Percentiles rank a stretch among this genome's conserved stretches.
Conservation (phyloP, 2,888 invertebrate genomes). For the Osmoderma eremita region DNA sequence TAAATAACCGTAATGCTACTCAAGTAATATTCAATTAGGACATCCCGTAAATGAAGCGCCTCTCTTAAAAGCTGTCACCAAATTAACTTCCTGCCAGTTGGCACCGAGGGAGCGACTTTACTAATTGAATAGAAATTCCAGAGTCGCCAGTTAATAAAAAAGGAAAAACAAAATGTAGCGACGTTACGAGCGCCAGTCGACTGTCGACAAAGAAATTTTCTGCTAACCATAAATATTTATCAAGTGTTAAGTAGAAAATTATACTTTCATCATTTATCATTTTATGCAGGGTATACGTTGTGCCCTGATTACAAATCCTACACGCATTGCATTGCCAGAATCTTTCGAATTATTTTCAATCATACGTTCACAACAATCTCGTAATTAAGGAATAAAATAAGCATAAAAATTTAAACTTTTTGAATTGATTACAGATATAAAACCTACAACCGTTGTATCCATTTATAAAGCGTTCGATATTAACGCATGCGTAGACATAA, state of each 20-base stretch:
- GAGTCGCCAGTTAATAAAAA: constrained; percentile 2
- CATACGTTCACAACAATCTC: too few relatives aligned
- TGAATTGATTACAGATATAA: too few relatives aligned
- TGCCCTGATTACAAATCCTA: too few relatives aligned
- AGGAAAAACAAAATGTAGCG: not conserved
- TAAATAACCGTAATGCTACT: not conserved
- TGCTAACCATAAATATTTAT: constrained; percentile 27
- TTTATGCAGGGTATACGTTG: too few relatives aligned
- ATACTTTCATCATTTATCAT: constrained; percentile 32
- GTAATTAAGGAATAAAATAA: too few relatives aligned
- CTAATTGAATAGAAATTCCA: constrained; percentile 15
- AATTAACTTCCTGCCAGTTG: constrained; percentile 5
- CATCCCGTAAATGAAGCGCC: not conserved
- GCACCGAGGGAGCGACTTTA: constrained; percentile 11
- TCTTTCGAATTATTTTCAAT: too few relatives aligned
- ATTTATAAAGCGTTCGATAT: too few relatives aligned
- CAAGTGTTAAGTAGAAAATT: constrained; percentile 26
- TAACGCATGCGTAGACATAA: too few relatives aligned
- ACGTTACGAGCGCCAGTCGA: too few relatives aligned
- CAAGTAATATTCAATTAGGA: constrained; percentile 13
- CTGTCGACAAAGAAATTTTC: not conserved
- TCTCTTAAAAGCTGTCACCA: constrained; percentile 8
- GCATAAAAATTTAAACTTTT: too few relatives aligned
- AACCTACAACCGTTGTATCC: too few relatives aligned
- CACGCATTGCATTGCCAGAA: too few relatives aligned